Conservation (phyloP, 2,797 vertebrate species). For the Ispidina picta region DNA sequence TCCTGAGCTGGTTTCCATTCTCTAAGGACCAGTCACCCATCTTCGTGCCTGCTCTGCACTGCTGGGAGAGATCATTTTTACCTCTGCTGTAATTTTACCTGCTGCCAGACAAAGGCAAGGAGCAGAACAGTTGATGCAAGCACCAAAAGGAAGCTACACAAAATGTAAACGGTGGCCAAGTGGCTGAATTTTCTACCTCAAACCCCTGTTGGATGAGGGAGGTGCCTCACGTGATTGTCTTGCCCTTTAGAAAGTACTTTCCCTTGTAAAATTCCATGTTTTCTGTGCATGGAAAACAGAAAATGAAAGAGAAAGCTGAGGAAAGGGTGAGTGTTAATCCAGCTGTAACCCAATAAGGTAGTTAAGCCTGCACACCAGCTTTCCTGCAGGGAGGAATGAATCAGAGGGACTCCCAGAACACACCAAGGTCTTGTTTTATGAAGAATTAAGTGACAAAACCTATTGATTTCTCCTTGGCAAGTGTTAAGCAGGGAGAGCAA, state of each 20-base stretch:
- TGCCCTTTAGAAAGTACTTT: not conserved
- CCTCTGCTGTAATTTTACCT: not conserved
- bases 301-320: not conserved
- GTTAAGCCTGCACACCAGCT: not conserved
- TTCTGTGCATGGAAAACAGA: not conserved
- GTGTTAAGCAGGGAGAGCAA: not conserved
- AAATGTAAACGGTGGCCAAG: rapidly evolving
- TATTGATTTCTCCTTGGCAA: slow-evolving; percentile 26
- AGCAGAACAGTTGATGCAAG: not conserved
- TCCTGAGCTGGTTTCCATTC: not conserved
- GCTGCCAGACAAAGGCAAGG: not conserved
- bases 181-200: not conserved
- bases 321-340: not conserved
- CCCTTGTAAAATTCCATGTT: not conserved
- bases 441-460: not conserved
- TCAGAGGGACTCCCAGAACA: not conserved
- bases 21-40: not conserved
- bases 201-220: not conserved
- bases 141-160: not conserved
- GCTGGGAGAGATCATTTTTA: slow-evolving; percentile 3
- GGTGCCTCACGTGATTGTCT: not conserved
- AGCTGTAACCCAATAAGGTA: not conserved
- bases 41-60: not conserved
- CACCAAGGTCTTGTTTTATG: not conserved
- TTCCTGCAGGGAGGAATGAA: not conserved